Evolutionary conservation across 2,113 vertebrate species (phyloP), one percentile per base, ranked within the genome.

Genomic region (Rhodinocichla rosea): DNA sequence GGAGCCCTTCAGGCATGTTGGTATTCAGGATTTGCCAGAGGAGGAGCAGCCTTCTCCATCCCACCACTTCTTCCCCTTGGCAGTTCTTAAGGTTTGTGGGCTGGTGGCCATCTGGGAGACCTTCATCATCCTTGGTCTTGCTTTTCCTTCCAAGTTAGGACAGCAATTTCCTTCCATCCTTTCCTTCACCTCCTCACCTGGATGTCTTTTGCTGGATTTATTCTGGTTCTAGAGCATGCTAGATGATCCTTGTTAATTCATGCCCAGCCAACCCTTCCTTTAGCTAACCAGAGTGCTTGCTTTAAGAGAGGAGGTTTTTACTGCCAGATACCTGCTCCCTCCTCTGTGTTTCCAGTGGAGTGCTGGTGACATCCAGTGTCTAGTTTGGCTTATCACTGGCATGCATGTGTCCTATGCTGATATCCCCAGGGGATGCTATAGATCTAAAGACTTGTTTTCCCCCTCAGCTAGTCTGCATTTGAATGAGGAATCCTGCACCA

Each of bases 341-440:
- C 62, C 86, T 63, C 83, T n/a, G 50, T 69, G 53, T 94, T 89
- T 69, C 93, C 96, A 95, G 88, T 83, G 63, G 84, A 94, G 90
- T 88, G 59, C 89, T 94, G 92, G 90, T 87, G 93, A 95, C 75
- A 94, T 90, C 71, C 94, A 95, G 83, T 96, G 96, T 96, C 91
- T 94, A 95, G 83, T 88, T 45, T 88, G 55, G 14, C 80, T 92
- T 93, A 93, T 73, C 73, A 94, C 64, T 80, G 89, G 50, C 49
- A 62, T 1, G 3, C 12, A 0, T 64, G n/a, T 92, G 57, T 71
- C 91, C 85, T 82, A 2, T 39, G 60, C 81, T 47, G 52, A n/a
- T 84, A 73, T 93, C 90, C 94, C 94, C 65, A 93, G 78, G 83
- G 92, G 56, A 87, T 83, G 67, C 27, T 73, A 28, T 35, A 79